phyloP scores from a whole-genome alignment of 2,113 vertebrate genomes.

The Centropristis striata region DNA sequence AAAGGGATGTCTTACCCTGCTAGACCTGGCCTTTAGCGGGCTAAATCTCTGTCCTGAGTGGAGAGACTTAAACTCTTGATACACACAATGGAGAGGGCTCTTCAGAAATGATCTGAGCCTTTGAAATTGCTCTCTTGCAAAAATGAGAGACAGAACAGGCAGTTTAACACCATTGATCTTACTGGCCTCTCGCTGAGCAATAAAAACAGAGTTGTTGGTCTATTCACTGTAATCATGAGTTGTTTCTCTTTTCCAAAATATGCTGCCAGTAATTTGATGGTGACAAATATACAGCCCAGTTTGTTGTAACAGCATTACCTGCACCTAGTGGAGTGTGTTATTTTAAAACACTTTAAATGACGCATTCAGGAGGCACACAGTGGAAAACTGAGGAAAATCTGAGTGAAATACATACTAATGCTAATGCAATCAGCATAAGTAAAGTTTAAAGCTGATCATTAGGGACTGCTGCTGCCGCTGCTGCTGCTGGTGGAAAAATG shows the following conservation, averaged over 20 bases:
- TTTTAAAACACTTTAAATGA: neutral
- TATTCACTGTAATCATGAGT: neutral
- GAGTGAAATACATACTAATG: conserved; percentile 60
- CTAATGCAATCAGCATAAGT: conserved; percentile 65
- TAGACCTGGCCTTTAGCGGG: conserved; percentile 10
- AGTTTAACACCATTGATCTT: conserved; percentile 1
- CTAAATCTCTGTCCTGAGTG: conserved; percentile 8
- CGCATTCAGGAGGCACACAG: neutral
- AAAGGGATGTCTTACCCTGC: conserved; percentile 6
- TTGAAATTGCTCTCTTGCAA: conserved; percentile 42
- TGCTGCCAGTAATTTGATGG: neutral
- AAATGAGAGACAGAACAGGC: conserved; percentile 1
- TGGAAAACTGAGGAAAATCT: conserved; percentile 33
- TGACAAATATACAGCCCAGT: neutral
- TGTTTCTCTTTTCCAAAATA: neutral
- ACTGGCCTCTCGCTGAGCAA: neutral
- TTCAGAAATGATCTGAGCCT: conserved; percentile 18
- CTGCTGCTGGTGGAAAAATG: conserved; percentile 43
- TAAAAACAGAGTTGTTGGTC: neutral
- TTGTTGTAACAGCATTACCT: neutral
- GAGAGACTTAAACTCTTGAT: neutral
- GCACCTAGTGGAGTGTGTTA: neutral
- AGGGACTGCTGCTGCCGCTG: conserved; percentile 40
- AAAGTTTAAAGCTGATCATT: conserved; percentile 66
- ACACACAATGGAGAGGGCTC: conserved; percentile 15